A percentile compares a stretch with the other conserved stretches of the same genome.
Evolutionary conservation across 2,888 invertebrate species (phyloP).

Genomic region (Rhynchonema sp.): DNA sequence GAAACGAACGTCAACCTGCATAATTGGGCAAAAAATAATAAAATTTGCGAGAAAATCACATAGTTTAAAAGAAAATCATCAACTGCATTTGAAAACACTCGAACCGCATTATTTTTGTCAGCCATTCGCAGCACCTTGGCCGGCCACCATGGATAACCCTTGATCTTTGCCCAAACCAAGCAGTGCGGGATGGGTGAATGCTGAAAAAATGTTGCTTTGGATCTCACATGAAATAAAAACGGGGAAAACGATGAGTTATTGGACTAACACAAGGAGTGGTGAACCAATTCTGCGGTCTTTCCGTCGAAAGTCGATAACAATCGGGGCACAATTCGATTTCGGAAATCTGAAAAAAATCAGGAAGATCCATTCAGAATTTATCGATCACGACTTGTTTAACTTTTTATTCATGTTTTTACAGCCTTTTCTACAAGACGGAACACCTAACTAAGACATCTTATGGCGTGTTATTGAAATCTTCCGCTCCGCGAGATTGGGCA

Average conservation of each 20-base stretch:
- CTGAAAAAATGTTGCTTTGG: background rate
- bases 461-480: background rate
- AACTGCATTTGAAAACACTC: too few relatives aligned
- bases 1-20: slow-evolving; percentile 64
- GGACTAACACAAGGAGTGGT: slow-evolving; percentile 57
- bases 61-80: too few relatives aligned
- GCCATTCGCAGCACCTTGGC: slow-evolving; percentile 43
- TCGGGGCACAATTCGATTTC: slow-evolving; percentile 84
- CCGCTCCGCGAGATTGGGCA: too few relatives aligned
- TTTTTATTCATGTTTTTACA: too few relatives aligned
- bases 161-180: slow-evolving; percentile 83
- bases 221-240: background rate
- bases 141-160: slow-evolving; percentile 93
- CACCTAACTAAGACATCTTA: background rate
- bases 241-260: background rate
- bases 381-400: too few relatives aligned
- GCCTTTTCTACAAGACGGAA: background rate
- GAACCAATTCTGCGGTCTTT: slow-evolving; percentile 63
- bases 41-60: too few relatives aligned
- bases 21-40: too few relatives aligned
- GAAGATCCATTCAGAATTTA: too few relatives aligned
- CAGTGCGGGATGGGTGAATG: slow-evolving; percentile 54
- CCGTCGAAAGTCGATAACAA: slow-evolving; percentile 68
- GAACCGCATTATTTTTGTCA: slow-evolving; percentile 9
- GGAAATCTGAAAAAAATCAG: slow-evolving; percentile 45